Evolutionary conservation across 2,113 vertebrate species (phyloP).

Genomic region (Loxodonta africana): DNA sequence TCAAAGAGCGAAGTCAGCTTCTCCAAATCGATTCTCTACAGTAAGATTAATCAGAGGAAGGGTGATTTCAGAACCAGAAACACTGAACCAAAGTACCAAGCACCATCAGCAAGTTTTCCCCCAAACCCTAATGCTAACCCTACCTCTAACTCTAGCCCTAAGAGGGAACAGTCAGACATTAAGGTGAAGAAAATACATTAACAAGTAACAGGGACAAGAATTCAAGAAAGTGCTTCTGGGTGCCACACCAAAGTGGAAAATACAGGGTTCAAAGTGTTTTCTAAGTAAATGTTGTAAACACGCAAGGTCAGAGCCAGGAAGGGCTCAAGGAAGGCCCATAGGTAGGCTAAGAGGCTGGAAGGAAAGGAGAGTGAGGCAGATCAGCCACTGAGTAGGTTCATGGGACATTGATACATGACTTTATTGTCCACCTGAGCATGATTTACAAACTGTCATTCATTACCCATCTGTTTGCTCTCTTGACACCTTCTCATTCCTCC

Average conservation of each 20-base stretch:
- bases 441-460: not conserved
- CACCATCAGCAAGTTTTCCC: not conserved
- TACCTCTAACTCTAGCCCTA: not conserved
- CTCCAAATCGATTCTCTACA: not conserved
- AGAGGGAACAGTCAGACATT: not conserved
- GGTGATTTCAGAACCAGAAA: not conserved
- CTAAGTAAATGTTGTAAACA: not conserved
- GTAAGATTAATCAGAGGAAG: not conserved
- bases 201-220: not conserved
- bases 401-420: not conserved
- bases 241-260: not conserved
- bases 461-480: not conserved
- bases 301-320: not conserved
- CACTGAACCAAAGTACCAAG: not conserved
- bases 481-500: not conserved
- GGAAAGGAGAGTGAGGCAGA: not conserved
- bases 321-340: not conserved
- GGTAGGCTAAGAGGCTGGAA: not conserved
- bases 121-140: not conserved
- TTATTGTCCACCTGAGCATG: not conserved
- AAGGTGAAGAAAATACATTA: not conserved
- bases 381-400: not conserved
- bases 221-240: not conserved
- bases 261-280: not conserved
- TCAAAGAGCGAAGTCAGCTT: not conserved